Percentiles rank a stretch among this genome's conserved stretches.
Conservation (phyloP, 2,113 vertebrate genomes). For the Alethe diademata region DNA sequence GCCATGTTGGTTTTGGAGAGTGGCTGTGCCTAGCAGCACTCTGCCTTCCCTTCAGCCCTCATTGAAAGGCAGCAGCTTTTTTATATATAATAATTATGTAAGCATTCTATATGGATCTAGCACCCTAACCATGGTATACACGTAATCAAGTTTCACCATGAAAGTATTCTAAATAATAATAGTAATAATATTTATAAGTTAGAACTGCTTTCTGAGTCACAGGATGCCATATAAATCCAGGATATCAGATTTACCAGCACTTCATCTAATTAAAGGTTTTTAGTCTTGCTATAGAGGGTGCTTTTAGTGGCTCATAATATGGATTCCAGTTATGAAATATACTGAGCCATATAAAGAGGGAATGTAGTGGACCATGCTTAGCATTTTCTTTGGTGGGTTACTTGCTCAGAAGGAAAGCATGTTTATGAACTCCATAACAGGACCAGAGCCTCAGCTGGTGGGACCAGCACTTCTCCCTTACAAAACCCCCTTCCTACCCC, state of each 20-base stretch:
- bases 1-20: not conserved
- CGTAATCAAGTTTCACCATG: not conserved
- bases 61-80: not conserved
- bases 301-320: not conserved
- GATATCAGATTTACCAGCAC: conserved; percentile 37
- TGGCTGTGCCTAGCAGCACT: not conserved
- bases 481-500: not conserved
- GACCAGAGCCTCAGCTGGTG: not conserved
- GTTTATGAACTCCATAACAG: fast-evolving
- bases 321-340: conserved; percentile 30
- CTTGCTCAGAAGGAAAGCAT: fast-evolving
- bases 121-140: not conserved
- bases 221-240: conserved; percentile 14
- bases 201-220: not conserved
- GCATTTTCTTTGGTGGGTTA: not conserved
- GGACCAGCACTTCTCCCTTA: not conserved
- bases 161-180: not conserved
- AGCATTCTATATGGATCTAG: not conserved
- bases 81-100: not conserved
- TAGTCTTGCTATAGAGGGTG: conserved; percentile 3
- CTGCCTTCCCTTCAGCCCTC: not conserved
- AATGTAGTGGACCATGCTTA: not conserved
- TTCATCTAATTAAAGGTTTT: conserved; percentile 52
- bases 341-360: not conserved
- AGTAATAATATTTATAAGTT: not conserved